phyloP scores from a whole-genome alignment of 2,888 invertebrate species.

The Agriopis leucophaearia region DNA sequence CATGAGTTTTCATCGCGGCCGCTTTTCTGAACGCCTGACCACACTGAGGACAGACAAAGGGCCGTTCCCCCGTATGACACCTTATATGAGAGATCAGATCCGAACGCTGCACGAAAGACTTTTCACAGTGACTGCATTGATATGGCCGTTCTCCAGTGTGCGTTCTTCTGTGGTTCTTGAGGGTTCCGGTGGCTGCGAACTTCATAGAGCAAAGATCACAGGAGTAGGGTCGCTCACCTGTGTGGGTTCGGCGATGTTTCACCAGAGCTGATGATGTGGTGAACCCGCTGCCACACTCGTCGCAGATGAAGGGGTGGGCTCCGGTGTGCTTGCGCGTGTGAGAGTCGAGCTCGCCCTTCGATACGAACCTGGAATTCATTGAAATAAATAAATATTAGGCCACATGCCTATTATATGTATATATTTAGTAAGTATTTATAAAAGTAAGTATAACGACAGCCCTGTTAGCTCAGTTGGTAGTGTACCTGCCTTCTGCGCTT shows the following conservation, averaged over 20 bases:
- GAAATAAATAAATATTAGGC: too few relatives aligned
- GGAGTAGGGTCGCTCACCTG: conserved; percentile 86
- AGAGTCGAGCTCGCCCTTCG: conserved; percentile 84
- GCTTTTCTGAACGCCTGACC: conserved; percentile 84
- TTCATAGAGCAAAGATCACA: conserved; percentile 87
- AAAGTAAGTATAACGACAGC: too few relatives aligned
- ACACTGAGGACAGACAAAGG: conserved; percentile 77
- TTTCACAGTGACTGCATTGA: conserved; percentile 84
- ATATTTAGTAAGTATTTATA: too few relatives aligned
- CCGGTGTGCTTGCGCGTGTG: conserved; percentile 87
- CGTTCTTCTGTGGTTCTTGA: conserved; percentile 84
- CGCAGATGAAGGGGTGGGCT: conserved; percentile 87
- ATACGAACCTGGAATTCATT: conserved; percentile 70
- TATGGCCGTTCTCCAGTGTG: conserved; percentile 87
- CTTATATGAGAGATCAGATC: conserved; percentile 85
- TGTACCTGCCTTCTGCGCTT: too few relatives aligned
- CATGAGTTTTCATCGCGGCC: conserved; percentile 80
- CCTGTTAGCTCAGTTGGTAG: too few relatives aligned
- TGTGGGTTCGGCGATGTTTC: conserved; percentile 86
- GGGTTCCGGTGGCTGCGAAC: conserved; percentile 84
- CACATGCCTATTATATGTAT: too few relatives aligned
- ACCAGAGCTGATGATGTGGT: conserved; percentile 87
- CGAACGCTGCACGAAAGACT: conserved; percentile 86
- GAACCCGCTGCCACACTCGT: conserved; percentile 84
- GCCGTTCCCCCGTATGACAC: conserved; percentile 84